These are phyloP conservation scores for Orchestes rusci DNA, from an alignment of 2,888 invertebrate species.

Conservation along the genomic window DNA sequence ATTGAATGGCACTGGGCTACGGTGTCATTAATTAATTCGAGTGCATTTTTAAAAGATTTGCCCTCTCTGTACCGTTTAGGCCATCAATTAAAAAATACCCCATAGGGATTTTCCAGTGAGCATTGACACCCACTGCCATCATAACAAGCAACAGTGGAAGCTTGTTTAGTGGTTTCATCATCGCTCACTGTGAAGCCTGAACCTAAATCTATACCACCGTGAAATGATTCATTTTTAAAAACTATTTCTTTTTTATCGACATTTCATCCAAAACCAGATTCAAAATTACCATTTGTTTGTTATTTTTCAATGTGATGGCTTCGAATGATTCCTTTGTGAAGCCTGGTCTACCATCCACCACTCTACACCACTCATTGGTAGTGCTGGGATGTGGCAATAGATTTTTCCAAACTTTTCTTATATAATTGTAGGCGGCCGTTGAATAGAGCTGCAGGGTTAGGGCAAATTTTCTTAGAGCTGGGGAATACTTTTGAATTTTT, in stretches of 20 bases:
- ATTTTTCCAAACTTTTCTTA: slow-evolving; percentile 32
- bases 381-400: slow-evolving; percentile 32
- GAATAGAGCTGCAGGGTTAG: slow-evolving; percentile 17
- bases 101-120: slow-evolving; percentile 20
- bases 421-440: slow-evolving; percentile 33
- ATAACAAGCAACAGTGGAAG: slow-evolving; percentile 19
- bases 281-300: not conserved
- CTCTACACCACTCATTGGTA: slow-evolving; percentile 33
- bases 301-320: slow-evolving; percentile 9
- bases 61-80: slow-evolving; percentile 19
- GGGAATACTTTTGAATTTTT: slow-evolving; percentile 2
- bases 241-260: slow-evolving; percentile 12
- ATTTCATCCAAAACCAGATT: slow-evolving; percentile 14
- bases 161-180: slow-evolving; percentile 1
- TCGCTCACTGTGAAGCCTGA: not conserved
- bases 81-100: slow-evolving; percentile 27
- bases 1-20: slow-evolving; percentile 18
- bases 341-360: slow-evolving; percentile 33
- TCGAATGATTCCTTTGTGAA: slow-evolving; percentile 30
- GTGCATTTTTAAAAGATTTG: slow-evolving; percentile 11
- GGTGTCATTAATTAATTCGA: slow-evolving; percentile 11
- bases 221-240: slow-evolving; percentile 10
- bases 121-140: slow-evolving; percentile 25
- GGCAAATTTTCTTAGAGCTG: slow-evolving; percentile 16
- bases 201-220: slow-evolving; percentile 14